Base-by-base conservation (phyloP, 2,797 vertebrate species). In the Apodemus agrarius region DNA sequence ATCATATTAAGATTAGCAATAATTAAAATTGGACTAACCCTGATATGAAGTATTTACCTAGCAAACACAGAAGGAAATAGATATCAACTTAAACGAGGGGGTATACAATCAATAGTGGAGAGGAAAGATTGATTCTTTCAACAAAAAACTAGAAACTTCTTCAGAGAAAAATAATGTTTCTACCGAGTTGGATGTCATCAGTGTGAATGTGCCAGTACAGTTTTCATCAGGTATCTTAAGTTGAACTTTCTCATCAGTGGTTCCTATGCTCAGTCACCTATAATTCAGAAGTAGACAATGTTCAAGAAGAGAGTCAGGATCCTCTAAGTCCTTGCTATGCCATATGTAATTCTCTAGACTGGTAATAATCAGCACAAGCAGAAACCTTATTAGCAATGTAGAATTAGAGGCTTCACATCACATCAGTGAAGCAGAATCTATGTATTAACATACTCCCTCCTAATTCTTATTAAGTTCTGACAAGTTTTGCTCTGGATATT, bases 351-450 rank as follows among this genome's bases (percentile, higher is more conserved):
- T 88, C 3, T 37, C 78, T 91, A 84, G n/a, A 94, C 13, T 54
- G 93, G 13, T 54, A 92, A 82, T n/a, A 89, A 49, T 43, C 86
- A 17, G 16, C 54, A 81, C 40, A 34, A 81, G 1, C 26, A 88
- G 43, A 34, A 5, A 92, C 16, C 22, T 57, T 88, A 75, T 84
- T 92, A 90, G 52, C 93, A 95, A 89, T 49, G 13, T 49, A 94
- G 72, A 83, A 78, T 84, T 72, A 82, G 10, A 81, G 90, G 29
- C 17, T 49, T 37, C 21, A 67, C 29, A 16, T 31, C 65, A 90
- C n/a, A 81, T n/a, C 49, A 83, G 37, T 65, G 63, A 92, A 84
- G 94, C 43, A 93, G 57, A 94, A 90, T 87, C 29, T 90, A 13
- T 67, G 65, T 65, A 26, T 84, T 81, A 95, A 52, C n/a, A 95